Base-by-base conservation (phyloP, 2,113 vertebrate species). In the Xiphias gladius region DNA sequence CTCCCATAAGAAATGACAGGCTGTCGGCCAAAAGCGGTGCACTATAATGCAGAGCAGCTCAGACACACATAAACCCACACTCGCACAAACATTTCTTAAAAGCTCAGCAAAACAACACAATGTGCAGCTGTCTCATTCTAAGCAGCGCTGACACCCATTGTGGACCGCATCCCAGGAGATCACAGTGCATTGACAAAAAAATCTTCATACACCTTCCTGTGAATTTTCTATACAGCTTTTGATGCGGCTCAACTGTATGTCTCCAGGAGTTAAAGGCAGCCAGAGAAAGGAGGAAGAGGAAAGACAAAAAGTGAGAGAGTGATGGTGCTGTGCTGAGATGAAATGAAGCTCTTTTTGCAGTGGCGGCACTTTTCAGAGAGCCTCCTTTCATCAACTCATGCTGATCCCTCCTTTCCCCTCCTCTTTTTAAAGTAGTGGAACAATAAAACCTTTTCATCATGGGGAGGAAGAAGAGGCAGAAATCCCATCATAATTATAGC, bases 401-500 rank as follows among this genome's bases (percentile, higher is more conserved):
- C 82, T 74, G 86, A 94, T 86, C 74, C 82, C 58, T 83, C 37
- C 70, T 46, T 79, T 65, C 46, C 59, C 37, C 24, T 80, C 24
- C 35, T 54, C 74, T 75, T 78, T 70, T 74, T 78, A 73, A 90
- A 79, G 75, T 57, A 46, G 52, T 30, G 62, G 62, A 92, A 89
- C 83, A 91, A 92, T 88, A 84, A 88, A 85, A 81, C 63, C 85
- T 82, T 93, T 91, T 91, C 87, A 87, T 90, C 88, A 84, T 32
- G n/a, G 59, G 50, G 66, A 74, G 70, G 54, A 78, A 65, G 46
- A 86, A n/a, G 66, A 83, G 65, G 79, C 75, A 90, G 73, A 87
- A 91, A 88, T 80, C 77, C 75, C 76, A 86, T 89, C 54, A 82
- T 89, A 88, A 94, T 93, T 89, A 91, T 12, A 17, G 24, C 72